These are phyloP conservation scores for Drosophila kepulauana DNA, from an alignment of 1,140 invertebrate species.

Conservation along the genomic window DNA sequence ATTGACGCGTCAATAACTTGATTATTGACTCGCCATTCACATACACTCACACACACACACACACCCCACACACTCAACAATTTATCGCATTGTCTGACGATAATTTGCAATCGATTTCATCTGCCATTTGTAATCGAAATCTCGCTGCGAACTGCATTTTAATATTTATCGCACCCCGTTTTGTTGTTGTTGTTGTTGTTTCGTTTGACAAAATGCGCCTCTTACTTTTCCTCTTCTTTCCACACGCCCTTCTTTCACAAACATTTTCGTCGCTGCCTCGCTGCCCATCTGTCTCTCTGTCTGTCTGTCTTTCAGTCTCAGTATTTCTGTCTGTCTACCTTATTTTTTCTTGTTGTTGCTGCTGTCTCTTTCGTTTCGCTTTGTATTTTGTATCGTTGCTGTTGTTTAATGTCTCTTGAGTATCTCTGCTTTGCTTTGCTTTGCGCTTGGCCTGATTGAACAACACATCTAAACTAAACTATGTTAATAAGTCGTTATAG, in stretches of 20 bases:
- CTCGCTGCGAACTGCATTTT: constrained; percentile 4
- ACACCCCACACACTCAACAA: neutral
- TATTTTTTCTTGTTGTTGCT: constrained; percentile 5
- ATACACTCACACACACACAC: neutral
- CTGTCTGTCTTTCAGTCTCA: constrained; percentile 1
- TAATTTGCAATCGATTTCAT: constrained; percentile 14
- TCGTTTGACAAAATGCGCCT: constrained; percentile 1
- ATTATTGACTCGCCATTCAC: neutral
- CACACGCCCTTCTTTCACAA: constrained; percentile 26
- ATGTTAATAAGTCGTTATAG: too few relatives aligned
- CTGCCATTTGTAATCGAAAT: constrained; percentile 13
- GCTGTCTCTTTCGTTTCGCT: constrained; percentile 45
- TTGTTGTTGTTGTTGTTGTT: neutral
- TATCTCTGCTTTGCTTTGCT: constrained; percentile 48
- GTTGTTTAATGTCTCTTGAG: constrained; percentile 54
- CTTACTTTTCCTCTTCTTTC: constrained; percentile 8
- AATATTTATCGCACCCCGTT: neutral
- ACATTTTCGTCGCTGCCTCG: constrained; percentile 4
- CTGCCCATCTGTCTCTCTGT: constrained; percentile 8
- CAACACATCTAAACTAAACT: constrained; percentile 20
- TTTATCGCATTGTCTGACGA: neutral
- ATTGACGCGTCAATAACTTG: constrained; percentile 20
- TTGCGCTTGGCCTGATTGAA: constrained; percentile 72
- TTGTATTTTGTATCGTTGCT: constrained; percentile 49
- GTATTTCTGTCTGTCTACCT: neutral